A percentile compares a stretch with the other conserved stretches of the same genome.
These are phyloP conservation scores for Parelbella ahira DNA, from an alignment of 2,888 invertebrate genomes.

Conservation along the genomic window DNA sequence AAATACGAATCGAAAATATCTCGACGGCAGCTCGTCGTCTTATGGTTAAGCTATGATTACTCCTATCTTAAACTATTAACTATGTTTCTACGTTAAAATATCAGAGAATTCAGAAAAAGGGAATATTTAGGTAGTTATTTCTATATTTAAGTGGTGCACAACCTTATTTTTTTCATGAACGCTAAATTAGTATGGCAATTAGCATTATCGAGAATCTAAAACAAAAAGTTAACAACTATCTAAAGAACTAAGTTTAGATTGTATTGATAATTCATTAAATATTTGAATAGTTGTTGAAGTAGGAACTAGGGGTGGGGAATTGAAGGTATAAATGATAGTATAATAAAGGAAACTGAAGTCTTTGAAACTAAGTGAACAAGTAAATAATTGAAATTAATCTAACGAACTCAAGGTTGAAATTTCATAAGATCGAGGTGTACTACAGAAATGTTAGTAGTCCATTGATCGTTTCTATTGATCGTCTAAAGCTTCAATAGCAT, in stretches of 20 bases:
- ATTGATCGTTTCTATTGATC: constrained; percentile 37
- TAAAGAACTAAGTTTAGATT: constrained; percentile 57
- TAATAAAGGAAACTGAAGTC: constrained; percentile 28
- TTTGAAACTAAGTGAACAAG: constrained; percentile 17
- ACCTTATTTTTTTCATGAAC: constrained; percentile 79
- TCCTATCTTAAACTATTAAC: constrained; percentile 70
- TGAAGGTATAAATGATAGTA: constrained; percentile 36
- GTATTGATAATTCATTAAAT: constrained; percentile 47
- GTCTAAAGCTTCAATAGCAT: constrained; percentile 57
- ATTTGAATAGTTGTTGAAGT: constrained; percentile 51
- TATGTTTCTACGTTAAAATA: constrained; percentile 75
- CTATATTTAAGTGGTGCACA: constrained; percentile 79
- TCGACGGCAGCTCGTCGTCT: constrained; percentile 73
- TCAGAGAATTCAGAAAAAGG: constrained; percentile 80
- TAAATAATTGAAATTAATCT: constrained; percentile 31
- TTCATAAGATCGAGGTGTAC: constrained; percentile 45
- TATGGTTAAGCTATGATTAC: constrained; percentile 74
- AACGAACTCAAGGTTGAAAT: constrained; percentile 33
- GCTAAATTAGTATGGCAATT: constrained; percentile 73
- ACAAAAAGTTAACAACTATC: constrained; percentile 48
- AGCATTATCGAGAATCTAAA: constrained; percentile 66
- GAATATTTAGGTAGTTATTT: constrained; percentile 71
- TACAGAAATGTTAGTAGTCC: constrained; percentile 40
- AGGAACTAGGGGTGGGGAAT: constrained; percentile 66
- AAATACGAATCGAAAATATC: constrained; percentile 80